Base-by-base conservation (phyloP, 2,797 vertebrate genomes). In the Crocidura indochinensis region DNA sequence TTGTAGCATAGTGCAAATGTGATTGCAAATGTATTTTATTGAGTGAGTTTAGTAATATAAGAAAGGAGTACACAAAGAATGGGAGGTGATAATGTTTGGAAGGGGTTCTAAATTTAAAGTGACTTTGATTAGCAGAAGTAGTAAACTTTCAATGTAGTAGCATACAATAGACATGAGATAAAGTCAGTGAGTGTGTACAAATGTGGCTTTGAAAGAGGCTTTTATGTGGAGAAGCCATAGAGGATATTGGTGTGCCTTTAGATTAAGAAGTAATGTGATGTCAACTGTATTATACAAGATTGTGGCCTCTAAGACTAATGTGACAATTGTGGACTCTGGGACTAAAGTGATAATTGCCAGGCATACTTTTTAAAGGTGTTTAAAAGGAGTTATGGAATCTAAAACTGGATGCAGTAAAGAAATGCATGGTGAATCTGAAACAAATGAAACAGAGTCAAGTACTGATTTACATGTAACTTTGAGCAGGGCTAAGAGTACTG, bases 81-180 rank as follows among this genome's bases (percentile, higher is more conserved):
- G 62, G 84, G 49, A 77, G 19, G n/a, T 74, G 89, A 56, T 22
- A 65, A 2, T 86, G 31, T n/a, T 89, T 89, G 60, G 80, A 92
- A 90, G 76, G 38, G 46, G 69, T 2, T 89, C 78, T 94, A 31
- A 92, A 87, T 87, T 94, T 62, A 84, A 44, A 69, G 67, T 71
- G 46, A 72, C 56, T 53, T 93, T 10, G 1, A 26, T 87, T 62
- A 93, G 67, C 12, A 79, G 60, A 75, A 87, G 46, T 15, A 77
- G 24, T 29, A 10, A 60, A 92, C 65, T 90, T 88, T 15, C 77
- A 65, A 49, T 62, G 85, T 49, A 29, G 8, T n/a, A 90, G 65
- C 79, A 7, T 60, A 29, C 10, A 26, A 73, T 83, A 94, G 73
- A 49, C 46, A 22, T 71, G 87, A 49, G 27, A 20, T 68, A 65